Evolutionary conservation across 2,888 invertebrate genomes (phyloP), one percentile per base, ranked within the genome.

Genomic region (Agriotes lineatus): DNA sequence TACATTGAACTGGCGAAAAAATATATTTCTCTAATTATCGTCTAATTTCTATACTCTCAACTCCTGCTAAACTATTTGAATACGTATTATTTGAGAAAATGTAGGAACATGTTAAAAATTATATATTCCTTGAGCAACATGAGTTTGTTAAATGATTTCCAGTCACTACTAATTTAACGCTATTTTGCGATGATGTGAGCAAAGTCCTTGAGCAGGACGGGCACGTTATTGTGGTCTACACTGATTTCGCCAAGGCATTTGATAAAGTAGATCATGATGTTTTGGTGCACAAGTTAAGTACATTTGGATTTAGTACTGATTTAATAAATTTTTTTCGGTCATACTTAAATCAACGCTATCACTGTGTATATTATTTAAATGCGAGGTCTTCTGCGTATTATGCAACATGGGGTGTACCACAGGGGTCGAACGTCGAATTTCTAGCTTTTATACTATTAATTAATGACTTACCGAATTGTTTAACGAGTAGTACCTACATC

Each of bases 381-480:
- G 3, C 1, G n/a, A 7, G 9, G 2, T 33, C 33, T 5, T 2
- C 25, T 30, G 2, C 7, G 2, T n/a, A 50, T 4, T 22, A 30
- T 9, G 6, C 7, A 12, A n/a, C 25, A 1, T 54, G 35, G 4
- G 25, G 25, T n/a, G 44, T 58, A 42, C 58, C 58, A 39, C 58
- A 54, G 18, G 54, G 54, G 1, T 16, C 10, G 7, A 30, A 35
- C 33, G 2, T 54, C 1, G 54, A 35, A n/a, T 19, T 25, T 1
- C 14, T 54, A 1, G 6, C 35, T 4, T 54, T 54, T 30, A 4
- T 33, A 5, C 1, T 54, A 1, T 54, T 54, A 18, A 14, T 54
- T 1, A 54, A 54, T 14, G 54, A 54, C 54, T 33, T 54, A 2
- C 54, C 18, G 14, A n/a, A n/a, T n/a, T n/a, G n/a, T n/a, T n/a